Evolutionary conservation across 2,113 vertebrate genomes (phyloP).

Genomic region (Phoenicopterus ruber): DNA sequence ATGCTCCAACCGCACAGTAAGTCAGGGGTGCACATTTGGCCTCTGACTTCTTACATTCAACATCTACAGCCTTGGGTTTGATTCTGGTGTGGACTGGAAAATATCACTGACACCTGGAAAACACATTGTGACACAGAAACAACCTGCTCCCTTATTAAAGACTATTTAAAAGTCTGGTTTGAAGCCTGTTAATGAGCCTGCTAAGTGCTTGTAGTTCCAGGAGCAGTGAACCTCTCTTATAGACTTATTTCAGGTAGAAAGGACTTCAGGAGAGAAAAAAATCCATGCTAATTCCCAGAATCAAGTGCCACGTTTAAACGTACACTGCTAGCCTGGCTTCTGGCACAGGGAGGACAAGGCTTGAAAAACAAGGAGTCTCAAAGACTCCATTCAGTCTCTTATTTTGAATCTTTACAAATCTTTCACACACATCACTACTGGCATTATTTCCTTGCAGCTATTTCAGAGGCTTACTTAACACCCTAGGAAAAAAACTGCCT

Average conservation of each 20-base stretch:
- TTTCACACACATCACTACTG: conserved; percentile 15
- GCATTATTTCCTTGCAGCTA: conserved; percentile 34
- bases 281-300: neutral
- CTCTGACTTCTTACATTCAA: neutral
- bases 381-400: conserved; percentile 46
- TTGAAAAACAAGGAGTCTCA: conserved; percentile 32
- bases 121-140: neutral
- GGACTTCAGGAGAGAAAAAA: neutral
- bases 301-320: neutral
- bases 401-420: conserved; percentile 29
- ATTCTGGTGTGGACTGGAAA: neutral
- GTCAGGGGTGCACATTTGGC: neutral
- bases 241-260: neutral
- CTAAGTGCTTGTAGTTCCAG: neutral
- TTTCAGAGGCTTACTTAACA: conserved; percentile 41
- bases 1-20: neutral
- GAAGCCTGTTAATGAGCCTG: neutral
- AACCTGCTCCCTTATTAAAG: neutral
- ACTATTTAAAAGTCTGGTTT: neutral
- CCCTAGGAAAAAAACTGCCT: neutral
- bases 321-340: neutral
- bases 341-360: neutral
- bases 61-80: neutral
- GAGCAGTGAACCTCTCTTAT: neutral
- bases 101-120: neutral